These are phyloP conservation scores for Tiaroga cobitis DNA, from an alignment of 2,797 vertebrate genomes.

Conservation along the genomic window DNA sequence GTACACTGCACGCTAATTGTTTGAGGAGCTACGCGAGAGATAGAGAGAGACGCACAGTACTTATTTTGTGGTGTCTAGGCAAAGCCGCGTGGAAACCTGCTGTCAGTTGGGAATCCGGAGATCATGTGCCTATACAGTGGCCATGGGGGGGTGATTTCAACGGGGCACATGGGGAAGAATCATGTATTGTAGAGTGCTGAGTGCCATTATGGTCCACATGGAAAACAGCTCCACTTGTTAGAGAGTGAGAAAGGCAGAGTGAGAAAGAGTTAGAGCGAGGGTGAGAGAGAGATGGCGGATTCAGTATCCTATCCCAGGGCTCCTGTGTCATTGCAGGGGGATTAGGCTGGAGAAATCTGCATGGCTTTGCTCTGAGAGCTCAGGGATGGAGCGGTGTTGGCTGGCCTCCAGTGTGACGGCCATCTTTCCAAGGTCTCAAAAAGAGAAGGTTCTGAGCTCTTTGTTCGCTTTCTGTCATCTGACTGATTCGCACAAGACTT, in stretches of 20 bases:
- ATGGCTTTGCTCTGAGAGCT: constrained; percentile 50
- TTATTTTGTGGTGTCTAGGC: constrained; percentile 58
- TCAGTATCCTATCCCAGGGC: constrained; percentile 30
- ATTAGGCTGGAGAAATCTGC: constrained; percentile 49
- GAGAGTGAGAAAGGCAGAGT: constrained; percentile 65
- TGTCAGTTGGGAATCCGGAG: constrained; percentile 73
- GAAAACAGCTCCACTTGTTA: constrained; percentile 76
- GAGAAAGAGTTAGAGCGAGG: constrained; percentile 44
- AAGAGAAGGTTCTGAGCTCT: constrained; percentile 26
- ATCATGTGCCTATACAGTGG: constrained; percentile 73
- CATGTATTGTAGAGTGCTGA: constrained; percentile 71
- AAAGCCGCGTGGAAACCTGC: constrained; percentile 69
- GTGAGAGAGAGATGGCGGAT: constrained; percentile 24
- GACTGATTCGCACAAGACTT: neutral
- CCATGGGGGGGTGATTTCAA: constrained; percentile 65
- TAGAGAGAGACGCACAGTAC: constrained; percentile 36
- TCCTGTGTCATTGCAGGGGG: constrained; percentile 44
- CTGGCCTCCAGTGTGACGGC: constrained; percentile 33
- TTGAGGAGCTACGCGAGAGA: constrained; percentile 22
- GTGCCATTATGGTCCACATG: constrained; percentile 73
- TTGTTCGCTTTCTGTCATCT: constrained; percentile 29
- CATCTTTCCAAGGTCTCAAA: constrained; percentile 35
- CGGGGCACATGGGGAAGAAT: constrained; percentile 70
- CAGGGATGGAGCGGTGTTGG: constrained; percentile 36
- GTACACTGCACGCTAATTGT: constrained; percentile 61